These are phyloP conservation scores for Caenorhabditis sp. DNA, from an alignment of 2,888 invertebrate species.

Conservation along the genomic window DNA sequence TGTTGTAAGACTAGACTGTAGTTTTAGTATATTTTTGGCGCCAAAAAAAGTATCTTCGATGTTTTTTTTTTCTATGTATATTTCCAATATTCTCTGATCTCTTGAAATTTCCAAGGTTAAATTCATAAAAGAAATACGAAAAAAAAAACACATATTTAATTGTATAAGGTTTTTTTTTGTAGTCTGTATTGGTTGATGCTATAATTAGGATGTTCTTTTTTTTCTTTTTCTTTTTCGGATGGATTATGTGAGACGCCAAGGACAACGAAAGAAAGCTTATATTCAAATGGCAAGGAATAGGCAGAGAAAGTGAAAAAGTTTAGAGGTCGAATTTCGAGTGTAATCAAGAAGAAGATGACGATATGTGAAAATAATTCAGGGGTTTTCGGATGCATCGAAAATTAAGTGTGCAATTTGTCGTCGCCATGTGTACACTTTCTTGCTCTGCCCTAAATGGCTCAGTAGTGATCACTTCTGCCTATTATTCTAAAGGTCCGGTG, in stretches of 20 bases:
- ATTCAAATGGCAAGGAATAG: constrained; percentile 8
- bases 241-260: not conserved
- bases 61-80: too few relatives aligned
- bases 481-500: too few relatives aligned
- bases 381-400: too few relatives aligned
- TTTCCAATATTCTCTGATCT: not conserved
- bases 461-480: too few relatives aligned
- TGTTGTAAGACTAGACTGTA: too few relatives aligned
- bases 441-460: too few relatives aligned
- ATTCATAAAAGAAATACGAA: not conserved
- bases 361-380: too few relatives aligned
- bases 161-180: not conserved
- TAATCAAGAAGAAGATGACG: constrained; percentile 3
- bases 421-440: too few relatives aligned
- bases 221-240: not conserved
- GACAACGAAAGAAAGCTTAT: constrained; percentile 18
- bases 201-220: not conserved
- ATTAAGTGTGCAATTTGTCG: too few relatives aligned
- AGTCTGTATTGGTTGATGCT: too few relatives aligned
- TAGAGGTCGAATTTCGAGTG: constrained; percentile 25
- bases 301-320: constrained; percentile 22
- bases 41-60: too few relatives aligned
- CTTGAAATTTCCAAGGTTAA: not conserved
- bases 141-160: not conserved
- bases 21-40: too few relatives aligned